These are phyloP conservation scores for Dione vanillae DNA, from an alignment of 2,888 invertebrate species.

Conservation along the genomic window DNA sequence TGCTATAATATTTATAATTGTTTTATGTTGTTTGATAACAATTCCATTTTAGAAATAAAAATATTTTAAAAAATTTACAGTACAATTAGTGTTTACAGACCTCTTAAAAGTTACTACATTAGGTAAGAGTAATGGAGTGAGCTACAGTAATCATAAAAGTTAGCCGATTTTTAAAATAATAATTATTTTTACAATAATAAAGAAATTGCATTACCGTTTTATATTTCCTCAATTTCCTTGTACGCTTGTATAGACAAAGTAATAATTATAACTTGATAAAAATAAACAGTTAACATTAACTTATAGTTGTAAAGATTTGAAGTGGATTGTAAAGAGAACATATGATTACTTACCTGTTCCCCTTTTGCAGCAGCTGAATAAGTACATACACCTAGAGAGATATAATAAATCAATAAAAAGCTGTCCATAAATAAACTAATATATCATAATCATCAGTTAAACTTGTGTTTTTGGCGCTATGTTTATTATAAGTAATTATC, in stretches of 20 bases:
- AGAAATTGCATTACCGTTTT: conserved; percentile 62
- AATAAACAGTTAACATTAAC: too few species aligned
- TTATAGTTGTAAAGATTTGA: too few species aligned
- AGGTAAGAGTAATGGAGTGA: too few species aligned
- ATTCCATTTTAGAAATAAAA: too few species aligned
- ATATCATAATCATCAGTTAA: not conserved
- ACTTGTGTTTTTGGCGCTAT: not conserved
- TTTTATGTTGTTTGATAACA: too few species aligned
- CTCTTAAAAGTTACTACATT: too few species aligned
- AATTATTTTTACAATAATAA: conserved; percentile 36
- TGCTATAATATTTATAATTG: too few species aligned
- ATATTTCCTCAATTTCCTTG: conserved; percentile 67
- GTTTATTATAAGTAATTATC: not conserved
- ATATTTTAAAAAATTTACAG: too few species aligned
- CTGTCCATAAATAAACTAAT: not conserved
- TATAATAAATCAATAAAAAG: not conserved
- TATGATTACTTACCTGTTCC: conserved; percentile 35
- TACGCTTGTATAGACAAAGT: conserved; percentile 62
- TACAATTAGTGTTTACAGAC: too few species aligned
- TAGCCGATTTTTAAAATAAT: too few species aligned
- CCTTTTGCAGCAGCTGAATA: conserved; percentile 24
- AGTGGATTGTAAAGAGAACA: too few species aligned
- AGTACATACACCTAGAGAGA: conserved; percentile 32
- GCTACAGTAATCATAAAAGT: too few species aligned
- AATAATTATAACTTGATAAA: not conserved